phyloP scores from a whole-genome alignment of 1,140 invertebrate species.

The Aporrectodea caliginosa region DNA sequence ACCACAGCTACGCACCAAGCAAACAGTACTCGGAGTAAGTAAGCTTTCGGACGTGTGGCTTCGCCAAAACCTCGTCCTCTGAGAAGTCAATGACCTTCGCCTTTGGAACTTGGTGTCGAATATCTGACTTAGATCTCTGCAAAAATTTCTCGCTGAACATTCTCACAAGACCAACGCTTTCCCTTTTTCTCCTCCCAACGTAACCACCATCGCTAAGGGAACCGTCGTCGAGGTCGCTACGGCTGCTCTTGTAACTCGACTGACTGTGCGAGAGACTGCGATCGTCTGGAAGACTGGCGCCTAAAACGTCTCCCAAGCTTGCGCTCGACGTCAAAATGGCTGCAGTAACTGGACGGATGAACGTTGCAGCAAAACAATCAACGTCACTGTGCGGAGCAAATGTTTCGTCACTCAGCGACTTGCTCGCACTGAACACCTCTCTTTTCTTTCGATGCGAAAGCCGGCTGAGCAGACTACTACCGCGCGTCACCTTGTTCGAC shows the following conservation, averaged over 20 bases:
- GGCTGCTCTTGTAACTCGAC: neutral
- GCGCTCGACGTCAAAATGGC: neutral
- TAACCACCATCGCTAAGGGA: neutral
- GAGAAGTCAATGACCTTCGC: slow-evolving; percentile 24
- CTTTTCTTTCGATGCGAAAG: neutral
- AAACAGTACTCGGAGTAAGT: neutral
- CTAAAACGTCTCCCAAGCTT: neutral
- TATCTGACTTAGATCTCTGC: neutral
- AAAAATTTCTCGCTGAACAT: slow-evolving; percentile 3
- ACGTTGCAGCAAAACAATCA: too few relatives aligned
- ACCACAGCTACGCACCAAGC: slow-evolving; percentile 22
- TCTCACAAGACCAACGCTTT: neutral
- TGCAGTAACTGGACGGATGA: neutral
- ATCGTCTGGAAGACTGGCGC: neutral
- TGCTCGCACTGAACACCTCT: neutral
- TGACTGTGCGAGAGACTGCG: neutral
- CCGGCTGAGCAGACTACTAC: neutral
- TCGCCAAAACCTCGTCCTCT: slow-evolving; percentile 1
- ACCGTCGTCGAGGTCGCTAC: neutral
- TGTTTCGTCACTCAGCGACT: neutral
- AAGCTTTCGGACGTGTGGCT: slow-evolving; percentile 7
- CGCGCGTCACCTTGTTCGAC: too few relatives aligned
- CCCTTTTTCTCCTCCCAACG: neutral
- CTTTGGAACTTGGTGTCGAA: neutral
- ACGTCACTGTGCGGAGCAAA: neutral